A percentile compares a stretch with the other conserved stretches of the same genome.
These are phyloP conservation scores for Trinorchestia longiramus DNA, from an alignment of 1,140 invertebrate species.

Conservation along the genomic window DNA sequence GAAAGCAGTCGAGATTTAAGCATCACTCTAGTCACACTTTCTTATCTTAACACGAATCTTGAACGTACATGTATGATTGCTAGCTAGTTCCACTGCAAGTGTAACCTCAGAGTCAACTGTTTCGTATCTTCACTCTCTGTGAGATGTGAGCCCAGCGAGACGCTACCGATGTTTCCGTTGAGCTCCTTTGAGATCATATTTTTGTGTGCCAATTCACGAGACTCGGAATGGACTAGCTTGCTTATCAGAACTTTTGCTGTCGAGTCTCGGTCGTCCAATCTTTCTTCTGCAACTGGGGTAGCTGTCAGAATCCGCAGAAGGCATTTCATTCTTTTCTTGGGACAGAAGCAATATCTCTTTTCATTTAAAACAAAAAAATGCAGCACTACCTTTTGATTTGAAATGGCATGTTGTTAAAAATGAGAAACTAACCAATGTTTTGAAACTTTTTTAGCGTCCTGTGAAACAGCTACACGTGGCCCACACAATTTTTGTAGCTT, in stretches of 20 bases:
- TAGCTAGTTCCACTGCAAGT: background rate
- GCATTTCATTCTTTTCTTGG: background rate
- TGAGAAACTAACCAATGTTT: background rate
- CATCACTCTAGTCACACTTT: background rate
- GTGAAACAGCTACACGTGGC: background rate
- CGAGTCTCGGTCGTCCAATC: background rate
- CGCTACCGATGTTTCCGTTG: background rate
- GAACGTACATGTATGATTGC: background rate
- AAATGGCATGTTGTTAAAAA: background rate
- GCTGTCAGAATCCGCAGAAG: background rate
- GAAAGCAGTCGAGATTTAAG: background rate
- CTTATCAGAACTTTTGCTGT: background rate
- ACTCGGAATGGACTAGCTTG: background rate
- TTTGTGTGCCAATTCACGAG: background rate
- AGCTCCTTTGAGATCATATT: background rate
- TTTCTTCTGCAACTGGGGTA: background rate
- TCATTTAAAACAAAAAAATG: background rate
- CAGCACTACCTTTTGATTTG: background rate
- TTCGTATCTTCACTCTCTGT: background rate
- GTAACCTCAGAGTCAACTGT: background rate
- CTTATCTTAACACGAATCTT: background rate
- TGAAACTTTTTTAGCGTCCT: background rate
- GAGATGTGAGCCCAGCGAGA: background rate
- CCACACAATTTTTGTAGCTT: background rate
- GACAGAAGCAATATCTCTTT: background rate